These are phyloP conservation scores for Corythornis vintsioides DNA, from an alignment of 2,113 vertebrate genomes.

Conservation along the genomic window DNA sequence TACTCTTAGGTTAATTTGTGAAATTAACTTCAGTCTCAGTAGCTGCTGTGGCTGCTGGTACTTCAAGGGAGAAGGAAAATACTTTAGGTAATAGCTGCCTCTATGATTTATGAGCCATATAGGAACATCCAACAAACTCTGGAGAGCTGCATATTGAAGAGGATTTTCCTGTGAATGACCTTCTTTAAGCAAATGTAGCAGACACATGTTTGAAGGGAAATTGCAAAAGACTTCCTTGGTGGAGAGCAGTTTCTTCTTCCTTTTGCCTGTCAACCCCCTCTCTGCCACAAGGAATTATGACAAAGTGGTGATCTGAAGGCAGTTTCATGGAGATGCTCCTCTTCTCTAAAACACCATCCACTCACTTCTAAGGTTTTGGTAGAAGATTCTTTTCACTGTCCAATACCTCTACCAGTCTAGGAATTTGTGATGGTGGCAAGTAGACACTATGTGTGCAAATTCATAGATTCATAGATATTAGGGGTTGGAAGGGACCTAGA, in stretches of 20 bases:
- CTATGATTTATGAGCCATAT: conserved; percentile 45
- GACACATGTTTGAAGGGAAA: neutral
- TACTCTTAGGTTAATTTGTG: conserved; percentile 57
- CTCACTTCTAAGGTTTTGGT: neutral
- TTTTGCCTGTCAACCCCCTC: neutral
- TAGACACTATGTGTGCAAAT: neutral
- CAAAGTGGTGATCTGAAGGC: neutral
- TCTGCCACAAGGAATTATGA: neutral
- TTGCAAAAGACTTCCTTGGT: neutral
- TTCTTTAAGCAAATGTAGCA: neutral
- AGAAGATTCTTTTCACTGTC: neutral
- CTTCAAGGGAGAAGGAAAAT: conserved; percentile 49
- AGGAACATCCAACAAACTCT: neutral
- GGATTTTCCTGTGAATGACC: conserved; percentile 41
- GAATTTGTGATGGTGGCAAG: rapidly evolving
- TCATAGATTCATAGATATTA: too few species aligned
- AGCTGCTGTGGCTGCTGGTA: neutral
- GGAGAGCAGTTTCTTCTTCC: neutral
- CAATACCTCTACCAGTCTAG: neutral
- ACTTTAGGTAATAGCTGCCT: conserved; percentile 57
- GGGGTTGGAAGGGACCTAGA: too few species aligned
- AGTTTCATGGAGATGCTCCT: neutral
- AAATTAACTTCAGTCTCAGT: conserved; percentile 63
- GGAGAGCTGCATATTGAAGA: conserved; percentile 20
- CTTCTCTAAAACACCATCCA: neutral